A percentile compares a stretch with the other conserved stretches of the same genome.
phyloP scores from a whole-genome alignment of 2,113 vertebrate species.

The Eublepharis macularius region DNA sequence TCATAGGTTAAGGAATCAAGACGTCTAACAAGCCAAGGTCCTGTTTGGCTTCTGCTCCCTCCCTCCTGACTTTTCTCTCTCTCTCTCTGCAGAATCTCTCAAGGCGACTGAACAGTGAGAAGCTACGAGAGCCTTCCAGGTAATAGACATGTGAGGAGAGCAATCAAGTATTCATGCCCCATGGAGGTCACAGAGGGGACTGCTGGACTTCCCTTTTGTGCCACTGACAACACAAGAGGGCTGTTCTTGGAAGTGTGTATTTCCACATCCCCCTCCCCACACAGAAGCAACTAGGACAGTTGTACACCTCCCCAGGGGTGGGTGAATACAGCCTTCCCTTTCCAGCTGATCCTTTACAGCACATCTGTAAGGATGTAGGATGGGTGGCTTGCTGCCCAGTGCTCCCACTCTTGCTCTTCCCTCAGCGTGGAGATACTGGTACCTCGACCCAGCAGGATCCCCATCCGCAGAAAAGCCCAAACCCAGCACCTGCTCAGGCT shows the following conservation, averaged over 20 bases:
- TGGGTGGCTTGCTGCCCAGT: neutral
- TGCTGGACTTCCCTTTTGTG: neutral
- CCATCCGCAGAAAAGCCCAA: neutral
- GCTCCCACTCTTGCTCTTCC: neutral
- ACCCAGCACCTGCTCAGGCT: neutral
- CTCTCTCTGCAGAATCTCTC: slow-evolving; percentile 56
- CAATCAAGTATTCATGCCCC: no score
- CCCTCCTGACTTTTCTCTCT: slow-evolving; percentile 30
- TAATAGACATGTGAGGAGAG: slow-evolving; percentile 37
- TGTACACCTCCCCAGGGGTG: neutral
- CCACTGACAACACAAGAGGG: neutral
- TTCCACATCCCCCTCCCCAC: neutral
- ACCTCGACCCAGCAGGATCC: slow-evolving; percentile 29
- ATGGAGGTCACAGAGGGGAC: neutral
- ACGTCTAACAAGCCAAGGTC: neutral
- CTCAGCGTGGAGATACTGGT: neutral
- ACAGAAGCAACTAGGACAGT: neutral
- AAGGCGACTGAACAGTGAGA: slow-evolving; percentile 53
- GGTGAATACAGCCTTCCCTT: neutral
- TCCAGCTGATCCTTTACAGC: neutral
- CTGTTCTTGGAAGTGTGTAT: neutral
- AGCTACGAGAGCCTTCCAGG: slow-evolving; percentile 60
- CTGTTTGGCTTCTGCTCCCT: no score
- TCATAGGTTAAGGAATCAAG: neutral
- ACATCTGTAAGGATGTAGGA: neutral